Conservation (phyloP, 2,888 invertebrate genomes). For the Sphaerophoria taeniata region DNA sequence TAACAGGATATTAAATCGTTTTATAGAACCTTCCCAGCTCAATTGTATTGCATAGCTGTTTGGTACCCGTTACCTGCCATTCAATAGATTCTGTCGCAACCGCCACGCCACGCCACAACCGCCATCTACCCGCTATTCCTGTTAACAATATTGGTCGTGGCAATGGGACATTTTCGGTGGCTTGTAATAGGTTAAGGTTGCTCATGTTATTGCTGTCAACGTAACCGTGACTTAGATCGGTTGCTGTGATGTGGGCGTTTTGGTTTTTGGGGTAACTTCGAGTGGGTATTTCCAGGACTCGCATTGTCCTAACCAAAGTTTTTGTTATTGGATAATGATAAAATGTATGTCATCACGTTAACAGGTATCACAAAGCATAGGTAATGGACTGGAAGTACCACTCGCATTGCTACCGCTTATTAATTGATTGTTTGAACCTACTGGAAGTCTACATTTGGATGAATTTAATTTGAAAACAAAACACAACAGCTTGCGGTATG, state of each 20-base stretch:
- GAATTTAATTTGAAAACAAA: background rate
- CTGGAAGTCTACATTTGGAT: background rate
- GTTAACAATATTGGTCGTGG: background rate
- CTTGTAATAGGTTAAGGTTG: slow-evolving; percentile 23
- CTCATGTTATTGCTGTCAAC: background rate
- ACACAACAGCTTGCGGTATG: too few relatives aligned
- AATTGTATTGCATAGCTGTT: background rate
- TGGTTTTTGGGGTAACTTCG: background rate
- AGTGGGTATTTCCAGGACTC: background rate
- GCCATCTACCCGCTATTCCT: too few relatives aligned
- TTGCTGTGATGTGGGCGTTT: slow-evolving; percentile 7
- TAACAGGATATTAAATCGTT: slow-evolving; percentile 31
- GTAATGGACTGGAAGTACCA: slow-evolving; percentile 4
- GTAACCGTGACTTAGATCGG: slow-evolving; percentile 1
- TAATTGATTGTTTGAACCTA: background rate
- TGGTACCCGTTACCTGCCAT: background rate
- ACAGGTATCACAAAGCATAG: slow-evolving; percentile 8
- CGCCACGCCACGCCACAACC: background rate
- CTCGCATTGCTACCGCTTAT: background rate
- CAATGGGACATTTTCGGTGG: background rate
- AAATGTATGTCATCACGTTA: background rate
- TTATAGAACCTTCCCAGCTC: slow-evolving; percentile 4
- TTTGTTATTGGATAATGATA: slow-evolving; percentile 2
- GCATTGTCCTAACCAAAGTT: background rate
- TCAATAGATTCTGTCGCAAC: background rate